Base-by-base conservation (phyloP, 1,140 invertebrate species). In the Apis florea region DNA sequence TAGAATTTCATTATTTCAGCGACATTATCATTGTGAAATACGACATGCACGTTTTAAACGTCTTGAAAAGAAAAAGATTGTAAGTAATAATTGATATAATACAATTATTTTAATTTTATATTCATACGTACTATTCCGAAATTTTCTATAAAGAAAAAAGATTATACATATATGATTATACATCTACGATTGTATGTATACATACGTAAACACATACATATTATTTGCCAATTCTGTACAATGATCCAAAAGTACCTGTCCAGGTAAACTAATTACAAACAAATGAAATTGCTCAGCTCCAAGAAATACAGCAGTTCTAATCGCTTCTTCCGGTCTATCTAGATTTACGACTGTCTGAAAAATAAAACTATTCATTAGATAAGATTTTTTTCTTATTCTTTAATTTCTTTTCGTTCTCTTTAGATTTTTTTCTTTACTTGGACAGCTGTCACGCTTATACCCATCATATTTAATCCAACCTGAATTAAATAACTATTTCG, bases 371-470 rank as follows among this genome's bases (percentile, higher is more conserved):
- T 40, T 40, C 31, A 31, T n/a, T n/a, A n/a, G n/a, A n/a, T n/a
- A n/a, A n/a, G n/a, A n/a, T n/a, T n/a, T n/a, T n/a, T n/a, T n/a
- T n/a, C n/a, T n/a, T n/a, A n/a, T n/a, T n/a, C n/a, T n/a, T n/a
- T n/a, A n/a, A n/a, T n/a, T n/a, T n/a, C n/a, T n/a, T n/a, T n/a
- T n/a, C n/a, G n/a, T n/a, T n/a, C n/a, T n/a, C n/a, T 31, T 1
- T 6, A 3, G 1, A 40, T 10, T 31, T 21, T 40, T 21, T 9
- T 49, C 17, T 51, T 58, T 68, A 68, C 75, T 21, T 68, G 61
- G 49, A 77, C 63, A 26, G 75, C 75, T 26, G 53, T 58, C n/a
- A 26, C n/a, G 19, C 75, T 77, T 17, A 77, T 56, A 1, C 49
- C 40, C 15, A 77, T 49, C 64, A 77, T 68, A 10, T 68, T 77